Conservation (phyloP, 2,797 vertebrate species). For the Helostoma temminkii region DNA sequence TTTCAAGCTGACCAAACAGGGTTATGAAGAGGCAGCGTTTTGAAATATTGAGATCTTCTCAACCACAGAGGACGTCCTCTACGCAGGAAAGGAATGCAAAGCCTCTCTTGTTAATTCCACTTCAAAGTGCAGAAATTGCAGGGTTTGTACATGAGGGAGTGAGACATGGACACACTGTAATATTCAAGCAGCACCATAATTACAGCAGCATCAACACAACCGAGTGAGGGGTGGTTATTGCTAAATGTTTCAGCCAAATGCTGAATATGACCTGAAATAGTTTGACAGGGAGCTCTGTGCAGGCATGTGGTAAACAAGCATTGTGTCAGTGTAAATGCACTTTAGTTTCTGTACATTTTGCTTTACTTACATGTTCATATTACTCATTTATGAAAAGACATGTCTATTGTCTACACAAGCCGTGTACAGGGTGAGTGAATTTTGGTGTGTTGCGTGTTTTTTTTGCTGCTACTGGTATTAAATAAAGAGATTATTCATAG, state of each 20-base stretch:
- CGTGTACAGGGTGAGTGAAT: too few relatives aligned
- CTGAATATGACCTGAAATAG: constrained; percentile 28
- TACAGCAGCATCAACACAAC: constrained; percentile 57
- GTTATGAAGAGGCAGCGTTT: constrained; percentile 43
- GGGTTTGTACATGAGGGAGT: constrained; percentile 48
- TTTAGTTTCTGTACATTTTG: not conserved
- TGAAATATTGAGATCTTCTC: constrained; percentile 52
- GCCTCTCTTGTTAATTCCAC: constrained; percentile 61
- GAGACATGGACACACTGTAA: constrained; percentile 55
- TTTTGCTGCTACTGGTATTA: too few relatives aligned
- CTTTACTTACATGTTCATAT: not conserved
- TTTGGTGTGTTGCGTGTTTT: too few relatives aligned
- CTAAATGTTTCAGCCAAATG: constrained; percentile 35
- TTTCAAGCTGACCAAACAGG: constrained; percentile 38
- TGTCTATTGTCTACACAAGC: too few relatives aligned
- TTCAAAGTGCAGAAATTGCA: constrained; percentile 67
- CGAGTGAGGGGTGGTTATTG: not conserved
- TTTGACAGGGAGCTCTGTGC: constrained; percentile 7
- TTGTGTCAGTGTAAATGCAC: constrained; percentile 2
- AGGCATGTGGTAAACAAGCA: constrained; percentile 12
- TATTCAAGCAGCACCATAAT: constrained; percentile 61
- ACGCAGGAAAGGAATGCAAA: constrained; percentile 54
- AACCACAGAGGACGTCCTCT: constrained; percentile 48
- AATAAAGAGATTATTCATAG: too few relatives aligned
- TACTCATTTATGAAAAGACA: too few relatives aligned